phyloP scores from a whole-genome alignment of 1,140 invertebrate species.

The Agrypnia vestita region DNA sequence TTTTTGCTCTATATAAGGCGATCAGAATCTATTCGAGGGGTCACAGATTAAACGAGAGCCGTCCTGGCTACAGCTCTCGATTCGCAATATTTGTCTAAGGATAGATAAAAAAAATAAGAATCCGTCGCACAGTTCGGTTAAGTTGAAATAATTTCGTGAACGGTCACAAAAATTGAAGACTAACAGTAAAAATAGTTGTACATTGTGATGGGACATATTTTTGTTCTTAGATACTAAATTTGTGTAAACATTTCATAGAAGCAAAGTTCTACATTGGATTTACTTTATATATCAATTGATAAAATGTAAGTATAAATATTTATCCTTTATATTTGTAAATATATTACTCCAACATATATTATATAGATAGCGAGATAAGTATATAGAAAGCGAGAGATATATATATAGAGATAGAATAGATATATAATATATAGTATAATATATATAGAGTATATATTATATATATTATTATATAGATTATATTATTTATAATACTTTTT shows the following conservation, averaged over 20 bases:
- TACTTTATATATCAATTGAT: constrained; percentile 4
- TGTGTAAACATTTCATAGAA: not conserved
- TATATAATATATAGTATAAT: too few relatives aligned
- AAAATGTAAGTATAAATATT: constrained; percentile 13
- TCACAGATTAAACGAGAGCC: not conserved
- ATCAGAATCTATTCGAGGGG: not conserved
- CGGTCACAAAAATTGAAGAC: too few relatives aligned
- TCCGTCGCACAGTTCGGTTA: not conserved
- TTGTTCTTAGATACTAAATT: not conserved
- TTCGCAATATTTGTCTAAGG: not conserved
- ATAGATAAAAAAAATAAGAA: not conserved
- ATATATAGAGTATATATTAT: too few relatives aligned
- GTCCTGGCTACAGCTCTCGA: not conserved
- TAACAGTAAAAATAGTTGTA: too few relatives aligned
- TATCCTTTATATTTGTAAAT: not conserved
- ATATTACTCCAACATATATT: too few relatives aligned
- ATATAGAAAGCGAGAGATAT: too few relatives aligned
- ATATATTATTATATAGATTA: too few relatives aligned
- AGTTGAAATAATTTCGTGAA: too few relatives aligned
- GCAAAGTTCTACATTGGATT: constrained; percentile 23
- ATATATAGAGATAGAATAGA: too few relatives aligned
- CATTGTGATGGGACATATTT: constrained; percentile 7
- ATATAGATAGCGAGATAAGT: too few relatives aligned
- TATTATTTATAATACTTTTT: too few relatives aligned
- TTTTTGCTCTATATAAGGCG: constrained; percentile 20